Base-by-base conservation (phyloP, 1,140 invertebrate genomes). In the Zaprionus ornatus region DNA sequence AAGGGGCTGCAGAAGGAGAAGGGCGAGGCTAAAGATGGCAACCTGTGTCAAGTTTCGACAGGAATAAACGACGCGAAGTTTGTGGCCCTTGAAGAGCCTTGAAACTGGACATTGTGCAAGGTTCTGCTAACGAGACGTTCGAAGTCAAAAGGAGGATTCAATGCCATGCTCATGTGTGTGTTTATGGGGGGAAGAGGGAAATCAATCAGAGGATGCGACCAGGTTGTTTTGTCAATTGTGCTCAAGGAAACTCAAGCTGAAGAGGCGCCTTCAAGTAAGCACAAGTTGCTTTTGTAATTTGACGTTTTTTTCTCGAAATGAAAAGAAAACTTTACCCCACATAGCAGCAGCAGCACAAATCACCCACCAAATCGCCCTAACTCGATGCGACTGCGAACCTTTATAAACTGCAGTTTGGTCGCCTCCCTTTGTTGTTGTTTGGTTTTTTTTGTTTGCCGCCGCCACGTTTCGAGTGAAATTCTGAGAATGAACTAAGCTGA, bases 231-330 rank as follows among this genome's bases (percentile, higher is more conserved):
- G 42, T 63, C 61, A 63, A 21, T 32, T 19, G 25, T n/a, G 6
- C 40, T 32, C 29, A 17, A 17, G 40, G 25, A 17, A 37, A 21
- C 32, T 59, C 12, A 6, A 21, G 2, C 56, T 13, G 12, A 59
- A 59, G 32, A 19, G 19, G 32, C 32, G 13, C n/a, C 65, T 40
- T n/a, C 29, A 32, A 32, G 17, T n/a, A 13, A 67, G 55, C 61
- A 52, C 21, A 57, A 79, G 54, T 79, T 55, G 80, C 76, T 80
- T 56, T 74, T 82, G 81, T 74, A 82, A 82, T 82, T 82, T 57
- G 79, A 81, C 55, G 29, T 40, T 55, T 25, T 25, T 74, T 52
- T 50, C 19, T 62, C 54, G 59, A 32, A 61, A 61, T 48, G 45
- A 27, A 25, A 29, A 62, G 17, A 29, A 48, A 21, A 48, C 60